Evolutionary conservation across 2,797 vertebrate genomes (phyloP).

Genomic region (Channa striata): DNA sequence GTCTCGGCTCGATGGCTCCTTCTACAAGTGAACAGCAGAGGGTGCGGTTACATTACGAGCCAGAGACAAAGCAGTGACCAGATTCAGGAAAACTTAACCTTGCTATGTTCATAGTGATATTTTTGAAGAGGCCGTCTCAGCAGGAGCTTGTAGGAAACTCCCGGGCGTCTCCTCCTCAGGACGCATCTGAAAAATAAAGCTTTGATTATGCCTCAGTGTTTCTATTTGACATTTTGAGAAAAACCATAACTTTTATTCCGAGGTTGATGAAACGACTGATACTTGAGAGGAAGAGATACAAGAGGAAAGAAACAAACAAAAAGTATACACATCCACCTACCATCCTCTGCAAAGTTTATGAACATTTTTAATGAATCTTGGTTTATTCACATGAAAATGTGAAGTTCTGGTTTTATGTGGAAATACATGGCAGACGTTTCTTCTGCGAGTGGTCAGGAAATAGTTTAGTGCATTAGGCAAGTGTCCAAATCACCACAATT

Average conservation of each 20-base stretch:
- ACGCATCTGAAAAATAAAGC: slow-evolving; percentile 9
- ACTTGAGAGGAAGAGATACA: no score
- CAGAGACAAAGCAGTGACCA: slow-evolving; percentile 20
- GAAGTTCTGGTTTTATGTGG: not conserved
- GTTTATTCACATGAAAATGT: not conserved
- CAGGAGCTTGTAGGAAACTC: slow-evolving; percentile 34
- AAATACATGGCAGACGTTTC: not conserved
- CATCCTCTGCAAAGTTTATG: no score
- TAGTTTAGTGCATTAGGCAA: not conserved
- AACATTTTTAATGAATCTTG: no score
- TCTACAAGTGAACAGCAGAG: slow-evolving; percentile 64
- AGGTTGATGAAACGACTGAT: no score
- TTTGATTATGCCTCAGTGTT: not conserved
- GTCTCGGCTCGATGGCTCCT: slow-evolving; percentile 1
- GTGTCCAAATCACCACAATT: not conserved
- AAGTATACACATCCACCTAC: no score
- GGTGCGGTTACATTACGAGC: slow-evolving; percentile 44
- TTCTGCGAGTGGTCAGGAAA: not conserved
- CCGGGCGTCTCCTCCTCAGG: slow-evolving; percentile 6
- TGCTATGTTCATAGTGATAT: slow-evolving; percentile 25
- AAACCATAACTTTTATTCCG: not conserved
- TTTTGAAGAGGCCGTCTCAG: slow-evolving; percentile 26
- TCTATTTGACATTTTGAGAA: slow-evolving; percentile 2
- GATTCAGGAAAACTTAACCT: slow-evolving; percentile 12
- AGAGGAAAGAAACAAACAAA: no score